phyloP scores from a whole-genome alignment of 2,797 vertebrate species.

The Rhinophrynus dorsalis region DNA sequence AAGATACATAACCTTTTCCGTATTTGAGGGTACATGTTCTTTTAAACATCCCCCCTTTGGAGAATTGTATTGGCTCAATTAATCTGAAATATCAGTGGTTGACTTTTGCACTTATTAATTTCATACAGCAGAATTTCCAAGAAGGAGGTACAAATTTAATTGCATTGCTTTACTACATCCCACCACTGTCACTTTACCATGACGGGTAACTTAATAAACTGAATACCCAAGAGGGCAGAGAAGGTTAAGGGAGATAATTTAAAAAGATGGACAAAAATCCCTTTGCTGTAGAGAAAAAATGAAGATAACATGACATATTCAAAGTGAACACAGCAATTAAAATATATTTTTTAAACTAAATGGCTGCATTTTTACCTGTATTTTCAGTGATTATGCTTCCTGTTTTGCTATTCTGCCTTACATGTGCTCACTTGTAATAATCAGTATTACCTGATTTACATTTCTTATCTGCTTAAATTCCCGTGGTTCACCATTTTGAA shows the following conservation, averaged over 20 bases:
- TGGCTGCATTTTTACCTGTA: neutral
- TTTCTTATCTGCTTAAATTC: neutral
- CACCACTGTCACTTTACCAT: neutral
- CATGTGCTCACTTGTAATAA: neutral
- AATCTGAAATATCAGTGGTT: neutral
- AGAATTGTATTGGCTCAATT: neutral
- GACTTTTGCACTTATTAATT: neutral
- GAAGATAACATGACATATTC: neutral
- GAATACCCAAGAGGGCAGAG: neutral
- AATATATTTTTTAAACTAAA: neutral
- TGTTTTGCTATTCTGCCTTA: neutral
- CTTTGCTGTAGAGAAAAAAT: neutral
- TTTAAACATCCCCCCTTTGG: neutral
- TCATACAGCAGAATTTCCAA: neutral
- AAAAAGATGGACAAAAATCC: neutral
- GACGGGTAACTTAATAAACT: neutral
- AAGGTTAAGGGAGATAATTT: neutral
- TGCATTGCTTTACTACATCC: neutral
- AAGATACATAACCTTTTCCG: too few relatives aligned
- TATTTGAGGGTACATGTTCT: too few relatives aligned
- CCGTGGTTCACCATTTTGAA: neutral
- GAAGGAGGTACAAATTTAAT: neutral
- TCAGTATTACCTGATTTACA: neutral
- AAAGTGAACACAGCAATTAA: neutral
- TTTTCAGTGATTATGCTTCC: neutral